A percentile compares a stretch with the other conserved stretches of the same genome.
Evolutionary conservation across 2,888 invertebrate species (phyloP).

Genomic region (Andrena praecox): DNA sequence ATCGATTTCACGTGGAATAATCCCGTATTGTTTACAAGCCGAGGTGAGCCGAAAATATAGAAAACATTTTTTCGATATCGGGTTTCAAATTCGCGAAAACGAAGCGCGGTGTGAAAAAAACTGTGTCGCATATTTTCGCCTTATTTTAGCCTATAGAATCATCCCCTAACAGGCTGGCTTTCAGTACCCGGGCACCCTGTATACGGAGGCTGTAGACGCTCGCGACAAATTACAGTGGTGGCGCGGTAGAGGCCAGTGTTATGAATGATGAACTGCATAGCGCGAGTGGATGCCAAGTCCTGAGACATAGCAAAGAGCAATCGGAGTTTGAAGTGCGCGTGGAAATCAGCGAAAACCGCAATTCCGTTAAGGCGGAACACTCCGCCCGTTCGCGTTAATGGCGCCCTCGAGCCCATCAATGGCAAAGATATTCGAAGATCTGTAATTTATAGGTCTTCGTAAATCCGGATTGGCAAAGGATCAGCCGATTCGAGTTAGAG

Average conservation of each 20-base stretch:
- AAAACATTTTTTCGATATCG: no score
- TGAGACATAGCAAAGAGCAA: slow-evolving; percentile 18
- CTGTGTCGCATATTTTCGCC: no score
- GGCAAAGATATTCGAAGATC: slow-evolving; percentile 49
- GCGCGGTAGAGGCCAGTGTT: not conserved
- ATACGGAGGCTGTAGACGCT: no score
- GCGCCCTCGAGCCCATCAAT: slow-evolving; percentile 3
- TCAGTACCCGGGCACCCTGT: no score
- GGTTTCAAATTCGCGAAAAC: no score
- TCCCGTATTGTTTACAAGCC: no score
- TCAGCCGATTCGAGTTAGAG: slow-evolving; percentile 29
- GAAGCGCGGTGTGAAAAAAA: no score
- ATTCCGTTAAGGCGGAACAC: slow-evolving; percentile 10
- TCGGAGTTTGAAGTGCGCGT: slow-evolving; percentile 30
- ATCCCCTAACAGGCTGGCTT: no score
- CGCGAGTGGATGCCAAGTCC: not conserved
- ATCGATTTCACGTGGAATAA: no score
- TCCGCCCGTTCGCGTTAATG: slow-evolving; percentile 34
- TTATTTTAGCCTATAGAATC: no score
- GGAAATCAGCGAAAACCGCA: slow-evolving; percentile 32
- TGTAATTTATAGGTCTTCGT: slow-evolving; percentile 49
- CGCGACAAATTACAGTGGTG: no score
- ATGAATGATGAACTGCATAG: not conserved
- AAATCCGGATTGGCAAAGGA: slow-evolving; percentile 41
- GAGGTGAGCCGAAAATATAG: no score